phyloP scores from a whole-genome alignment of 2,113 vertebrate genomes.

The Lophochroa leadbeateri region DNA sequence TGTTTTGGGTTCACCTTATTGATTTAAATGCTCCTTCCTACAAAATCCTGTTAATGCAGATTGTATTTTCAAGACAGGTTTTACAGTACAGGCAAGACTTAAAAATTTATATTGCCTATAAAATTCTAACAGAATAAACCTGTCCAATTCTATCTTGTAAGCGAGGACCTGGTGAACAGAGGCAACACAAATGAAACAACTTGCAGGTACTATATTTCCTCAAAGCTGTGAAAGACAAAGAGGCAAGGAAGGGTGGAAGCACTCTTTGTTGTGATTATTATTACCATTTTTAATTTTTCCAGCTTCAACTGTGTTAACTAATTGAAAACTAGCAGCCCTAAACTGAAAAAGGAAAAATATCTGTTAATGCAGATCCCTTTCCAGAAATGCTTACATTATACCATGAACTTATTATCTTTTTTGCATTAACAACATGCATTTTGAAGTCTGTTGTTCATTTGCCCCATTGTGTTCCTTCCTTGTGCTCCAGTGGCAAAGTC shows the following conservation, averaged over 20 bases:
- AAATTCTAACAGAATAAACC: slow-evolving; percentile 30
- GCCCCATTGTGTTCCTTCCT: neutral
- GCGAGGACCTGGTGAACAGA: neutral
- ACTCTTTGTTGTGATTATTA: neutral
- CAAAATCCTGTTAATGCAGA: slow-evolving; percentile 29
- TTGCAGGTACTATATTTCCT: neutral
- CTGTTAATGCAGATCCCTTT: neutral
- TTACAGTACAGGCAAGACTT: neutral
- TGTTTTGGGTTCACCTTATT: slow-evolving; percentile 26
- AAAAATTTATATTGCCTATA: slow-evolving; percentile 27
- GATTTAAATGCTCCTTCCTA: slow-evolving; percentile 27
- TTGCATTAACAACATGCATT: neutral
- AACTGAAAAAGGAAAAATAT: neutral
- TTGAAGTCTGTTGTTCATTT: neutral
- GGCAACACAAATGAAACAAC: neutral
- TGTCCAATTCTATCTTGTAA: neutral
- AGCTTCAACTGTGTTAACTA: neutral
- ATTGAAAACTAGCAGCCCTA: neutral
- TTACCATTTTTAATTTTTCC: neutral
- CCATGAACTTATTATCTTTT: neutral
- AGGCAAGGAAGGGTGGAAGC: neutral
- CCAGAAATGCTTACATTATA: neutral
- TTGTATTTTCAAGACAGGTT: slow-evolving; percentile 14
- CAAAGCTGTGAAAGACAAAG: neutral
- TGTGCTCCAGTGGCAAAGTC: neutral